Evolutionary conservation across 2,888 invertebrate species (phyloP).

Genomic region (Hypomecis atomaria): DNA sequence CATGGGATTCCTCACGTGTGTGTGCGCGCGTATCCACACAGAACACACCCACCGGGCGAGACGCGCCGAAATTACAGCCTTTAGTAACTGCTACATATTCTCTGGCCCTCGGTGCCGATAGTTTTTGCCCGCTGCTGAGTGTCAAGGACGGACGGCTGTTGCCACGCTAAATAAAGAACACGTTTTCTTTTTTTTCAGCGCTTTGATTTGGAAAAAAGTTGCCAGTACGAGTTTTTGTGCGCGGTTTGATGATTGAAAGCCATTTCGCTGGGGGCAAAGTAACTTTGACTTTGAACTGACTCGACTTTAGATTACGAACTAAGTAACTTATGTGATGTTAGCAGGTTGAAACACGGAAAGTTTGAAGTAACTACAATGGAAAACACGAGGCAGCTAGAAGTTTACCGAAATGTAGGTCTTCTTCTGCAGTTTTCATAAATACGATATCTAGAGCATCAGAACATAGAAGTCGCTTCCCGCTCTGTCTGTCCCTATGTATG

Average conservation of each 20-base stretch:
- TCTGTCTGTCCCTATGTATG: too few species aligned
- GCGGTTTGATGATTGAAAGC: slow-evolving; percentile 23
- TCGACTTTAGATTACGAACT: neutral
- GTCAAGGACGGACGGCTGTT: slow-evolving; percentile 79
- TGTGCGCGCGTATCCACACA: slow-evolving; percentile 52
- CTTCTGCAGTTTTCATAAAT: too few species aligned
- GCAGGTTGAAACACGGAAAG: too few species aligned
- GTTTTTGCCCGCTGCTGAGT: slow-evolving; percentile 79
- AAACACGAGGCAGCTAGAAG: too few species aligned
- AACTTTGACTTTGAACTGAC: slow-evolving; percentile 9
- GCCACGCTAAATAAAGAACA: slow-evolving; percentile 51
- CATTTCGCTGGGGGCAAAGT: slow-evolving; percentile 25
- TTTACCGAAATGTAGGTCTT: too few species aligned
- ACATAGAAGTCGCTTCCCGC: too few species aligned
- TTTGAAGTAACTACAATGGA: too few species aligned
- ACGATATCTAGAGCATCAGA: too few species aligned
- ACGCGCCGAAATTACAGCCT: slow-evolving; percentile 70
- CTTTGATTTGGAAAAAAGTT: slow-evolving; percentile 37
- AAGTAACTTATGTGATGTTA: too few species aligned
- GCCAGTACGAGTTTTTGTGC: slow-evolving; percentile 31
- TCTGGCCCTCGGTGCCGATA: slow-evolving; percentile 51
- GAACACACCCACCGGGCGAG: slow-evolving; percentile 74
- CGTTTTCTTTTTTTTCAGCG: slow-evolving; percentile 36
- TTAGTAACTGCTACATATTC: slow-evolving; percentile 29
- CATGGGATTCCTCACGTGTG: slow-evolving; percentile 45